Evolutionary conservation across 2,797 vertebrate genomes (phyloP), one percentile per base, ranked within the genome.

Genomic region (Aulostomus chinensis): DNA sequence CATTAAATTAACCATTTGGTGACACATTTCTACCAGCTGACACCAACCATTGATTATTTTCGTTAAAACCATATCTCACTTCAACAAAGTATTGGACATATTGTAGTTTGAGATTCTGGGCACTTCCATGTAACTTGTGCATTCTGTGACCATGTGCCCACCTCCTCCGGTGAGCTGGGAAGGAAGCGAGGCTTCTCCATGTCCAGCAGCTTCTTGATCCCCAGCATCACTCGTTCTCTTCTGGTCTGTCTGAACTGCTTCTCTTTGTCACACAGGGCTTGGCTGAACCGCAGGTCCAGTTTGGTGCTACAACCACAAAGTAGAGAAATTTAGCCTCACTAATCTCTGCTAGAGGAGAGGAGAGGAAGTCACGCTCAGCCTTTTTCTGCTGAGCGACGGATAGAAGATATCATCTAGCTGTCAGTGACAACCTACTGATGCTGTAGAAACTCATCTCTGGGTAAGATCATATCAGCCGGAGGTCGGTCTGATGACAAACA

Each of bases 221-320:
- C 94, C 15, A 92, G 88, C 86, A 94, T 92, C 58, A 96, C 93
- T 37, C 83, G 86, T 7, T 94, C 93, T n/a, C 90, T 89, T 9
- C 97, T 87, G 16, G 84, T 91, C 7, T 95, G 91, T 37, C 95
- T 87, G 79, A 94, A 99, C 12, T 61, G 42, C 71, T 97, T 97
- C 84, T 99, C 97, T 68, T 96, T 91, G 3, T 95, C 93, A 26
- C 97, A 98, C 28, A 99, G 78, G 2, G 94, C 93, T 88, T 95
- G 92, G 67, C 94, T 97, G 76, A 98, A 99, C 13, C 96, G 92
- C 39, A 99, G 88, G 68, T 99, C 97, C 0, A 92, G 89, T 0
- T 93, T 93, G 31, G 94, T 94, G 25, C 97, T 99, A 52, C 7
- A 37, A 47, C 61, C 3, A 53, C 6, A 64, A 38, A 53, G 1